These are phyloP conservation scores for Calypte anna DNA, from an alignment of 2,113 vertebrate genomes.

Conservation along the genomic window DNA sequence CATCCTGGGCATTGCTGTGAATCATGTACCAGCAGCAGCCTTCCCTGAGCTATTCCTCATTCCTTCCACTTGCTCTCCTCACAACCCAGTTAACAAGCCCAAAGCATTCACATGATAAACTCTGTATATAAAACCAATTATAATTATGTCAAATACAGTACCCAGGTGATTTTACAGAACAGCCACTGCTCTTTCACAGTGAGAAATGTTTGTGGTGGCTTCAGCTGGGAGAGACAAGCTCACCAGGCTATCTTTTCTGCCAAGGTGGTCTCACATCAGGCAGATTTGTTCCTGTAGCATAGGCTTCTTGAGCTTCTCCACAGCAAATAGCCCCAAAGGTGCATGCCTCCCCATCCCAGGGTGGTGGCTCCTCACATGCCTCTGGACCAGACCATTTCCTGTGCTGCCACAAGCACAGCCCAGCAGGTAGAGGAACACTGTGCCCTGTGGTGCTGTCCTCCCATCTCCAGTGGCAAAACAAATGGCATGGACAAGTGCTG, in stretches of 20 bases:
- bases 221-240: not conserved
- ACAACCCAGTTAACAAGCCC: not conserved
- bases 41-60: not conserved
- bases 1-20: not conserved
- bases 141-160: not conserved
- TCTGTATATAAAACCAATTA: not conserved
- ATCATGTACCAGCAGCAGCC: not conserved
- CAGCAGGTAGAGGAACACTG: fast-evolving
- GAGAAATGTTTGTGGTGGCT: not conserved
- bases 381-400: fast-evolving
- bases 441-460: fast-evolving
- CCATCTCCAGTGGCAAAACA: not conserved
- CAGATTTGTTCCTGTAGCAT: not conserved
- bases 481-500: not conserved
- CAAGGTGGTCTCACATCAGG: fast-evolving
- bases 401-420: not conserved
- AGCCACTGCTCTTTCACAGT: not conserved
- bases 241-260: not conserved
- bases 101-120: not conserved
- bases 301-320: not conserved
- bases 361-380: not conserved
- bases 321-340: not conserved
- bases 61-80: not conserved
- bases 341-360: fast-evolving
- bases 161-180: not conserved